Evolutionary conservation across 2,797 vertebrate species (phyloP).

Genomic region (Coracias cyanogaster): DNA sequence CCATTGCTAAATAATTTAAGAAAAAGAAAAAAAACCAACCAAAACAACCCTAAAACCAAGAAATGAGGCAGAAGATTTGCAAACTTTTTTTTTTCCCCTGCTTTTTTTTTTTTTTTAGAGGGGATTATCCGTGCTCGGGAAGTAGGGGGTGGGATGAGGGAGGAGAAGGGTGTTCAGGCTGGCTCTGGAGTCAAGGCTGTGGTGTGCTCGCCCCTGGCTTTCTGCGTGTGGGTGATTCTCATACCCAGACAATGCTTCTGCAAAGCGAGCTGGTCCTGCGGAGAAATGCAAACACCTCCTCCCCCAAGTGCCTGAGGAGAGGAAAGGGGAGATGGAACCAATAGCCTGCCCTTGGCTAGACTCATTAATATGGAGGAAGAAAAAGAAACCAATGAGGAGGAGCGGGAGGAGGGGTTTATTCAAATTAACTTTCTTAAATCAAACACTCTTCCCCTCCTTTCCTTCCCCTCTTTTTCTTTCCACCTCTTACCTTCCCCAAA

Average conservation of each 20-base stretch:
- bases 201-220: not conserved
- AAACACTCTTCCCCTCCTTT: not conserved
- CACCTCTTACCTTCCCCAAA: not conserved
- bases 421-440: slow-evolving; percentile 31
- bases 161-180: not conserved
- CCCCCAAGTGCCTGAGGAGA: slow-evolving; percentile 16
- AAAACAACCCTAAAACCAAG: not conserved
- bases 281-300: slow-evolving; percentile 72
- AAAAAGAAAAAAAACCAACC: not conserved
- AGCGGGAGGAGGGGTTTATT: slow-evolving; percentile 40
- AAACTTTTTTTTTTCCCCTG: not conserved
- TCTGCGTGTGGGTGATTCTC: slow-evolving; percentile 1
- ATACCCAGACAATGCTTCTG: slow-evolving; percentile 64
- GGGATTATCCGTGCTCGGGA: not conserved
- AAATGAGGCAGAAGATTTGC: not conserved
- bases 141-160: not conserved
- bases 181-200: not conserved
- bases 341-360: slow-evolving; percentile 13
- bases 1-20: slow-evolving; percentile 7
- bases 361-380: slow-evolving; percentile 44
- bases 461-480: fast-evolving
- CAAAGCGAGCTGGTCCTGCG: slow-evolving; percentile 61
- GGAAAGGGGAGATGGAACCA: not conserved
- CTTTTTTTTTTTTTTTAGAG: too few relatives aligned
- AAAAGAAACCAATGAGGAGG: slow-evolving; percentile 45